Percentiles rank a stretch among this genome's conserved stretches.
Conservation (phyloP, 2,797 vertebrate genomes). For the Nothura maculosa region DNA sequence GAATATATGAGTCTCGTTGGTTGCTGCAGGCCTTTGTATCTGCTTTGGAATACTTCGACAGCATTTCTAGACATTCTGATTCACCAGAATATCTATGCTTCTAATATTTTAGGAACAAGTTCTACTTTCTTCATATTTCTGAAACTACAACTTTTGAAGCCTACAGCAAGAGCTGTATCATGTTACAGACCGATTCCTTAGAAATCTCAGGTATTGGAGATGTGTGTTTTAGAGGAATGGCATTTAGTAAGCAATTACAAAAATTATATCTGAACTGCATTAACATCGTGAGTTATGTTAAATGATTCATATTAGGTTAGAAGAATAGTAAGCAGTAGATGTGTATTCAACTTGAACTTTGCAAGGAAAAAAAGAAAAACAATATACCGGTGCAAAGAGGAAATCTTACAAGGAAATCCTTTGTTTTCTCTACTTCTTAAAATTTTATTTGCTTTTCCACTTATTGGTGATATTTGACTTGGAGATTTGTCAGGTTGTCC, state of each 20-base stretch:
- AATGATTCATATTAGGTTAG: not conserved
- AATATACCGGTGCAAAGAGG: not conserved
- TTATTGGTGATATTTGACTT: not conserved
- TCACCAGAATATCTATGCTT: not conserved
- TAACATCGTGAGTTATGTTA: not conserved
- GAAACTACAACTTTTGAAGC: accelerated
- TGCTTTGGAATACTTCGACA: not conserved
- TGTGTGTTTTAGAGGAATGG: not conserved
- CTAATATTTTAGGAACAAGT: not conserved
- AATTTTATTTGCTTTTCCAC: not conserved
- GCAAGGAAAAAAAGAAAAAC: not conserved
- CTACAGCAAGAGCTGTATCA: not conserved
- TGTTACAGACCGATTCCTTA: not conserved
- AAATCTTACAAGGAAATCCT: not conserved
- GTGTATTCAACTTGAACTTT: not conserved
- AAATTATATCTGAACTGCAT: not conserved
- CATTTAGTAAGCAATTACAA: not conserved
- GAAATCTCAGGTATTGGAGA: not conserved
- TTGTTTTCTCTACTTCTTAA: not conserved
- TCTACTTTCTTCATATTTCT: not conserved
- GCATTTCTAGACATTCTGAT: not conserved
- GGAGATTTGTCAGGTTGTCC: not conserved
- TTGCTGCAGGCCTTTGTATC: not conserved
- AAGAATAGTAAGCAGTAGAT: not conserved
- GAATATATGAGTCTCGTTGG: not conserved